Evolutionary conservation across 2,888 invertebrate genomes (phyloP).

Genomic region (Drosophila borborema): DNA sequence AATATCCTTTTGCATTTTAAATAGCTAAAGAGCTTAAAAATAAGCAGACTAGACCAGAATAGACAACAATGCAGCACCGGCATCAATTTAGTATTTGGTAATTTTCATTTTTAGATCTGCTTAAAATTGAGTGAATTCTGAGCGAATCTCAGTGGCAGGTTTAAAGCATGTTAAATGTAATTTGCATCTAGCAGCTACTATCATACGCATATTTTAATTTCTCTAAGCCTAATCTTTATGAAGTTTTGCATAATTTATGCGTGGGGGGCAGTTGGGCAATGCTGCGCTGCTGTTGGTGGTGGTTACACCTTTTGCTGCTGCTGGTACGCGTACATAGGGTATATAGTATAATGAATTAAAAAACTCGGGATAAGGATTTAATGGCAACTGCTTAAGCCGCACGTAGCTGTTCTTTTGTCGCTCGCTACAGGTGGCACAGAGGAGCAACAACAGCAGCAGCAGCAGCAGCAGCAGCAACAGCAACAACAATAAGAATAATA

Average conservation of each 20-base stretch:
- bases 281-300: neutral
- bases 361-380: conserved; percentile 22
- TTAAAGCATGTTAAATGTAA: neutral
- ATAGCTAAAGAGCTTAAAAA: neutral
- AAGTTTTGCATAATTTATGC: conserved; percentile 5
- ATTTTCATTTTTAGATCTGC: conserved; percentile 1
- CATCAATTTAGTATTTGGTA: neutral
- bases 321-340: neutral
- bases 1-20: conserved; percentile 1
- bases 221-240: conserved; percentile 7
- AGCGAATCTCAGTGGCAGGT: neutral
- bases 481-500: conserved; percentile 40
- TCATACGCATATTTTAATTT: conserved; percentile 4
- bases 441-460: conserved; percentile 17
- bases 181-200: neutral
- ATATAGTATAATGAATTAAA: conserved; percentile 33
- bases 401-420: conserved; percentile 11
- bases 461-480: conserved; percentile 26
- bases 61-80: neutral
- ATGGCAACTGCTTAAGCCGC: conserved; percentile 35
- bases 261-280: neutral
- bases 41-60: neutral
- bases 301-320: neutral
- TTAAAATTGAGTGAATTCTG: neutral
- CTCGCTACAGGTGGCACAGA: conserved; percentile 15